Base-by-base conservation (phyloP, 2,113 vertebrate genomes). In the Carassius carassius region DNA sequence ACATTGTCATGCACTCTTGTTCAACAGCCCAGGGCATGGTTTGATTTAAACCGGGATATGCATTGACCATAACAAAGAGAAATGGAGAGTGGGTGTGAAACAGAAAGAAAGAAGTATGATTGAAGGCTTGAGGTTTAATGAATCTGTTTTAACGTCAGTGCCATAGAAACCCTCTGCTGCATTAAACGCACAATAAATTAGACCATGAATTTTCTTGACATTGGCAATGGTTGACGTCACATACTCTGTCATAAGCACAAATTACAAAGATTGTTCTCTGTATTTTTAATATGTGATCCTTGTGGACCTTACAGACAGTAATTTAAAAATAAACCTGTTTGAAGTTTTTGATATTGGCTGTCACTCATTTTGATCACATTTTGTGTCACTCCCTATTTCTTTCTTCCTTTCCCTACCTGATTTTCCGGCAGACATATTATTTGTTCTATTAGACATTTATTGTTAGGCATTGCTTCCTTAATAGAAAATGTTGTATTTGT, bases 1-100 rank as follows among this genome's bases (percentile, higher is more conserved):
- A 86, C 87, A 32, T 67, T 69, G 41, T 56, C 56, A 60, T 83
- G 69, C 62, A 81, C 41, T 75, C 87, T 69, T 70, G 82, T 86
- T 84, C 86, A 74, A 72, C 56, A 89, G 69, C 84, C 65, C 11
- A 25, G 79, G 73, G 74, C 23, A 17, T n/a, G 83, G 35, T 84
- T 84, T 54, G 49, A 78, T 84, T 82, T 85, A 78, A 54, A 85
- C 73, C 54, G 60, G 41, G 60, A 80, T 69, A 75, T 13, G 37
- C 74, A 56, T 82, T 72, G 78, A 56, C 19, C 83, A 29, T 54
- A 37, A 56, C 23, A 29, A 56, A 60, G 65, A 72, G 65, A 82
- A 60, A 47, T 19, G 44, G 72, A 84, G 1, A 29, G 56, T 13
- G n/a, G 16, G 37, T 25, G 69, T 47, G 2, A 67, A 32, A 32